A percentile compares a stretch with the other conserved stretches of the same genome.
phyloP scores from a whole-genome alignment of 1,140 invertebrate genomes.

The Platyscapa corneri region DNA sequence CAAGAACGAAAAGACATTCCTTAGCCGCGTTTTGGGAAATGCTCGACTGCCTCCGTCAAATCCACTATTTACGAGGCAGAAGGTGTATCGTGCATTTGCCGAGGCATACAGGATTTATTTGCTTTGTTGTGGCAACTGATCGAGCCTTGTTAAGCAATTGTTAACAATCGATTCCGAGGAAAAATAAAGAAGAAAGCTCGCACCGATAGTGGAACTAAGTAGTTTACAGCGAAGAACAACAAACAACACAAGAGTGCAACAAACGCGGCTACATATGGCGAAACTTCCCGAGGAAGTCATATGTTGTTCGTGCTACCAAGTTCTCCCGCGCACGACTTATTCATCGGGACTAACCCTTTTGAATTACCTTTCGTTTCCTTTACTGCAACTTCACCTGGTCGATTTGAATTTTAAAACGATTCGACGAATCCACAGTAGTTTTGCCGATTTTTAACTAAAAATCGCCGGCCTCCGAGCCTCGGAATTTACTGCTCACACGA shows the following conservation, averaged over 20 bases:
- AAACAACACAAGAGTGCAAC: too few relatives aligned
- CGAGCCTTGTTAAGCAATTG: not conserved
- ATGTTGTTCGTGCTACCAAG: not conserved
- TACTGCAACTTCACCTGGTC: not conserved
- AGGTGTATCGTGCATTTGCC: not conserved
- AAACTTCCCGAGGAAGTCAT: not conserved
- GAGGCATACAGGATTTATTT: not conserved
- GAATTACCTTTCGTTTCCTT: conserved; percentile 4
- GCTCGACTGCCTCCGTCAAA: not conserved
- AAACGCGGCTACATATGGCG: not conserved
- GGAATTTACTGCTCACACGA: too few relatives aligned
- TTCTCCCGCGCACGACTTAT: not conserved
- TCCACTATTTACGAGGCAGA: not conserved
- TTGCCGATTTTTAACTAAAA: not conserved
- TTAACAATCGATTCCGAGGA: too few relatives aligned
- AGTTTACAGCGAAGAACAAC: not conserved
- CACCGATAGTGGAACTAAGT: not conserved
- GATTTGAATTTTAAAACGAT: conserved; percentile 7
- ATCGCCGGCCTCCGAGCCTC: too few relatives aligned
- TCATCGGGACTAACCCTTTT: not conserved
- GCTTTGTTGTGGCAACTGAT: too few relatives aligned
- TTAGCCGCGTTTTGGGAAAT: too few relatives aligned
- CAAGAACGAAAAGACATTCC: too few relatives aligned
- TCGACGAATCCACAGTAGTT: not conserved
- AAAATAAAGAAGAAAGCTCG: not conserved